Percentiles rank a stretch among this genome's conserved stretches.
Evolutionary conservation across 2,888 invertebrate species (phyloP).

Genomic region (Rhyacophila evoluta): DNA sequence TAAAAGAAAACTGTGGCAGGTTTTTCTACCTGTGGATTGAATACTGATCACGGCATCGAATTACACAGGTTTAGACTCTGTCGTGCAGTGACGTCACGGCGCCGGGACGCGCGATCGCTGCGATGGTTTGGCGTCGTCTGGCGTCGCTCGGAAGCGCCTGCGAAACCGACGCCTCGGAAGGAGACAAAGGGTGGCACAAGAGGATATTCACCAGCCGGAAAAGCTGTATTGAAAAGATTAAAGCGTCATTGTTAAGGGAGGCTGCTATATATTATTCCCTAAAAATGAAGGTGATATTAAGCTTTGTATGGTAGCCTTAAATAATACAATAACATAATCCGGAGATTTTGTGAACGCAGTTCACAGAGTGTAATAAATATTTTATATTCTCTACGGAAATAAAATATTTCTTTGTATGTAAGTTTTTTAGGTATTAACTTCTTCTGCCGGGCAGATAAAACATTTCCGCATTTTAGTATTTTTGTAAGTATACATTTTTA

Average conservation of each 20-base stretch:
- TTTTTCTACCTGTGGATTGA: constrained; percentile 34
- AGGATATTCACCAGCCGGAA: constrained; percentile 22
- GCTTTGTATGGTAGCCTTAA: constrained; percentile 19
- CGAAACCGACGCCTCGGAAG: constrained; percentile 10
- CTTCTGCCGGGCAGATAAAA: no score
- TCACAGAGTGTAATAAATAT: constrained; percentile 2
- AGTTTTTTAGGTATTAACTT: no score
- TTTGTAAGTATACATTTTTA: no score
- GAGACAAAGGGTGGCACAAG: constrained; percentile 24
- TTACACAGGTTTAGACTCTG: constrained; percentile 21
- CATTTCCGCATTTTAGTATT: no score
- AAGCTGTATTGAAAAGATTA: constrained; percentile 24
- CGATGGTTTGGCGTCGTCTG: constrained; percentile 34
- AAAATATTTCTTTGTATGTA: neutral
- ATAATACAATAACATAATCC: constrained; percentile 24
- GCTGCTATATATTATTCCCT: constrained; percentile 11
- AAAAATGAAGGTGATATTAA: constrained; percentile 24
- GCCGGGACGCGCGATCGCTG: constrained; percentile 34
- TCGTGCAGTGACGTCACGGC: constrained; percentile 32
- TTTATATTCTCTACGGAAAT: neutral
- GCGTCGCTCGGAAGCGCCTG: constrained; percentile 36
- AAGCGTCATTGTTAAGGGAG: constrained; percentile 16
- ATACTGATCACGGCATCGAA: constrained; percentile 4
- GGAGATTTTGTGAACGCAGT: neutral
- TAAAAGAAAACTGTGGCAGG: neutral